phyloP scores from a whole-genome alignment of 30 jellyfish, hydroid and myxozoan genomes.

The Clytia hemisphaerica region DNA sequence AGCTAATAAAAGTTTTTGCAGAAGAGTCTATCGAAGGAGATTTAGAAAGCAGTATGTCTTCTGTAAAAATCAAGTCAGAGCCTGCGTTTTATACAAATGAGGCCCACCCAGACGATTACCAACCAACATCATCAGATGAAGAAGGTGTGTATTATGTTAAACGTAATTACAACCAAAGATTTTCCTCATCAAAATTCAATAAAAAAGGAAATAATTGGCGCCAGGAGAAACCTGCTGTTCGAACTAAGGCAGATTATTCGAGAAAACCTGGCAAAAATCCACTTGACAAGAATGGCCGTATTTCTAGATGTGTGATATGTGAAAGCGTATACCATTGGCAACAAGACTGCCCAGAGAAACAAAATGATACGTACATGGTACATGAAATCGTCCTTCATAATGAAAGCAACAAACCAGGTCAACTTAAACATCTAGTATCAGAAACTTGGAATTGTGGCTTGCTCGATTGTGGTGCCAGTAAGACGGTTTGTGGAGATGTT shows the following conservation, averaged over 20 bases:
- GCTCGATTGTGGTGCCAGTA: constrained; percentile 17
- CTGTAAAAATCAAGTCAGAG: background rate
- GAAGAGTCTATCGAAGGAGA: background rate
- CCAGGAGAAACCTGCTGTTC: too few species aligned
- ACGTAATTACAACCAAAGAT: too few species aligned
- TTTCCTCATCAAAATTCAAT: too few species aligned
- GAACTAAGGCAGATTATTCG: too few species aligned
- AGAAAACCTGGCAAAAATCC: constrained; percentile 30
- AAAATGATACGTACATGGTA: background rate
- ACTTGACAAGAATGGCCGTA: constrained; percentile 15
- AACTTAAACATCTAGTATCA: constrained; percentile 6
- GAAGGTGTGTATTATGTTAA: too few species aligned
- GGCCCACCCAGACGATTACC: too few species aligned
- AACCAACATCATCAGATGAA: too few species aligned
- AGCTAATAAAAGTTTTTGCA: constrained; percentile 22
- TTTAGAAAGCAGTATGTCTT: background rate
- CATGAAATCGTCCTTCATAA: background rate
- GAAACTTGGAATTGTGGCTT: constrained; percentile 12
- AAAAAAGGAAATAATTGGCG: too few species aligned
- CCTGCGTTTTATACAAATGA: background rate
- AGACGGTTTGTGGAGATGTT: constrained; percentile 25
- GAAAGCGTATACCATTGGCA: constrained; percentile 42
- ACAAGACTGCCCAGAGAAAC: constrained; percentile 25
- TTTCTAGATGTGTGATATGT: constrained; percentile 36
- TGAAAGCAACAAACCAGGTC: too few species aligned